Evolutionary conservation across 2,888 invertebrate species (phyloP), one percentile per base, ranked within the genome.

Genomic region (Zygothrica quintamaculata): DNA sequence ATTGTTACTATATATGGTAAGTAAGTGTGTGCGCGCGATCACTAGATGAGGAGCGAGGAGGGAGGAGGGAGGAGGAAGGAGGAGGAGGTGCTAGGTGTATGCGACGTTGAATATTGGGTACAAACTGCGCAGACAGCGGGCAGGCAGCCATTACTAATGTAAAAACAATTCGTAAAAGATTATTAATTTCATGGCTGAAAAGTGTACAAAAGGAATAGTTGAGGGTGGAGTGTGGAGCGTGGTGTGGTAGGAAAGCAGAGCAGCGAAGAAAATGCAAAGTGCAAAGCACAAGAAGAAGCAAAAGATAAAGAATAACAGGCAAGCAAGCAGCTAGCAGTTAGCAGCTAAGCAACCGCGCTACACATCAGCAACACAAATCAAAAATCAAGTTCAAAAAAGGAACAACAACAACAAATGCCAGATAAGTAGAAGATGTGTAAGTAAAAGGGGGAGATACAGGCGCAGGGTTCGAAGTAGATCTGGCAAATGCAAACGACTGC

Each of bases 91-190:
- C 34, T 4, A 26, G 0, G 9, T 16, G 44, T 31, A 13, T 48
- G 48, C 18, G 50, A 42, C 26, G 37, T 46, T 12, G 25, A 42
- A 61, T 72, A 72, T 65, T 72, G 69, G 69, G 52, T 72, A 72
- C 79, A 62, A 76, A 72, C 64, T 61, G 76, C 76, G 72, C 76
- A 31, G 31, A 36, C 47, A 64, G 72, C 56, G 76, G 73, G 72
- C 76, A 31, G 31, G 43, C 47, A 64, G 72, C 56, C 76, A 78
- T 76, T 79, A 79, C 79, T 72, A 76, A 79, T 79, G 65, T 69
- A 72, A 79, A 79, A 79, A 79, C 73, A 76, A 79, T 76, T 76
- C 72, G 65, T 79, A 57, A 52, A 62, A 76, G 76, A 76, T 76
- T 76, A 72, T 68, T 65, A 79, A 76, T 76, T 76, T 76, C 76